Evolutionary conservation across 1,140 invertebrate genomes (phyloP), one percentile per base, ranked within the genome.

Genomic region (Aphaenogaster rudis): DNA sequence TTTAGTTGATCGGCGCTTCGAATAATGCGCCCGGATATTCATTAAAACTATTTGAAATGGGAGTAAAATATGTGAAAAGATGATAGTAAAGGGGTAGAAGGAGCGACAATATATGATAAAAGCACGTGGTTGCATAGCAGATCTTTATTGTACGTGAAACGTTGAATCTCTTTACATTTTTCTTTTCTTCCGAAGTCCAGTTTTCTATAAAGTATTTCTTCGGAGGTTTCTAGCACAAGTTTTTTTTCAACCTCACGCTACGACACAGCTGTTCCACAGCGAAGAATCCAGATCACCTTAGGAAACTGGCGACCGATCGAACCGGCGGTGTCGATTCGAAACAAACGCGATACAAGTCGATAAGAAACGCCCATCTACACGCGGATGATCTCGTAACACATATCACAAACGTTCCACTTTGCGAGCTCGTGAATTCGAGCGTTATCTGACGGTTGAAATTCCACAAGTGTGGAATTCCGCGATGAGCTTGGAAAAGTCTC

Each of bases 331-430:
- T 76, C 42, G 69, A 87, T 64, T 61, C 15, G 28, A 72, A 63
- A 77, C 48, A 67, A 69, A 85, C 21, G 59, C 28, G 48, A 84
- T 76, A 3, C 28, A 45, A 21, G 11, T 9, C 50, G 86, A 86
- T 86, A 88, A 77, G 69, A 54, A 48, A 61, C 9, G 28, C 13
- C 5, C 36, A 66, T 71, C 54, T 52, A 5, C 5, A 64, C 8
- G 17, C 13, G 45, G 54, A 71, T 48, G 48, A 69, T 81, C 48
- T 69, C 45, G 45, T 17, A 8, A 17, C 17, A 72, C n/a, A 54
- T 74, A 66, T 85, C 36, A n/a, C 42, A 33, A 72, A 77, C 45
- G 63, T 64, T 50, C 15, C 36, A 67, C 8, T 21, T 80, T 54
- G 61, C n/a, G 45, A 42, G 15, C 36, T 39, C 28, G 28, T 50